Conservation (phyloP, 2,113 vertebrate species). For the Sialia sialis region DNA sequence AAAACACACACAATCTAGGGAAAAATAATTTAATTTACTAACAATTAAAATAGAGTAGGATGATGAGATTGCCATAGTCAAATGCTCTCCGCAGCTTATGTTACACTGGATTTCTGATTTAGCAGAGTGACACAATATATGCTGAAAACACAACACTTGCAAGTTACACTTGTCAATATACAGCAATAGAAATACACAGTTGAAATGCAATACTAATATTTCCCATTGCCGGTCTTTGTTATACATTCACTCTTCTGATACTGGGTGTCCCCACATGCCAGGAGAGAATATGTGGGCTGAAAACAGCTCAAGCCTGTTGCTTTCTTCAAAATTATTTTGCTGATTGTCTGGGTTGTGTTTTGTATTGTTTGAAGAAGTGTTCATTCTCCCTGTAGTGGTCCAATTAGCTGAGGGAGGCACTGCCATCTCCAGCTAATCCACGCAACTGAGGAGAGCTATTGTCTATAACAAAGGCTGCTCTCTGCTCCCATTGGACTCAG, state of each 20-base stretch:
- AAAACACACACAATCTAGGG: fast-evolving
- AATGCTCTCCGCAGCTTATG: neutral
- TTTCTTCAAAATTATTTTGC: neutral
- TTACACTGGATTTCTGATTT: neutral
- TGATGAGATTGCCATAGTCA: neutral
- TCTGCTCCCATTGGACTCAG: neutral
- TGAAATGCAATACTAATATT: neutral
- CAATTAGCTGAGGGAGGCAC: too few species aligned
- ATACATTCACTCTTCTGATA: fast-evolving
- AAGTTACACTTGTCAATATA: neutral
- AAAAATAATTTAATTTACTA: neutral
- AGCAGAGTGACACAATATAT: neutral
- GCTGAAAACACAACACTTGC: neutral
- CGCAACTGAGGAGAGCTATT: neutral
- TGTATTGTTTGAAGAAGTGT: fast-evolving
- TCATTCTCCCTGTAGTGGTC: neutral
- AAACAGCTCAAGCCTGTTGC: neutral
- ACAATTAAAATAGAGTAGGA: neutral
- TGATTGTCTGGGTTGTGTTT: neutral
- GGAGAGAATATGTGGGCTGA: neutral
- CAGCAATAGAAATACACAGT: neutral
- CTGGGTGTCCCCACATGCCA: fast-evolving
- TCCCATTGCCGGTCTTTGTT: neutral
- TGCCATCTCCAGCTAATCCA: neutral
- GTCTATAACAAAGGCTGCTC: neutral